Conservation (phyloP, 2,797 vertebrate species). For the Pantherophis alleghaniensis region DNA sequence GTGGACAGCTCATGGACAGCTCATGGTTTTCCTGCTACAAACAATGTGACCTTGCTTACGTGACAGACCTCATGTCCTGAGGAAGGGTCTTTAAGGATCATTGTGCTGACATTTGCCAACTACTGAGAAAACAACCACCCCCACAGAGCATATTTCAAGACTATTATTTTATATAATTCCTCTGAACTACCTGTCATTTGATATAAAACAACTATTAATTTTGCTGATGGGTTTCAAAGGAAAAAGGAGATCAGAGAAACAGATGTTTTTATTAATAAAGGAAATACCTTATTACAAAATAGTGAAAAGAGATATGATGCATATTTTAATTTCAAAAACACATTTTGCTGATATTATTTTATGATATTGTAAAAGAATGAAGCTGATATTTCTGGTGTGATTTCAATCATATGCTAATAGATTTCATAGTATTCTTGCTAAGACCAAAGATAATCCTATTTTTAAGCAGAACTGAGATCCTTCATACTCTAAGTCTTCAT, state of each 20-base stretch:
- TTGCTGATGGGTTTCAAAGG: background rate
- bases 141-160: background rate
- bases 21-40: too few relatives aligned
- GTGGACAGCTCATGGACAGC: too few relatives aligned
- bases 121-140: too few relatives aligned
- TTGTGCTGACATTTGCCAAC: too few relatives aligned
- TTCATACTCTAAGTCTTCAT: background rate
- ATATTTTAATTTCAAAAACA: constrained; percentile 34
- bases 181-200: background rate
- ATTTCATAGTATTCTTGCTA: constrained; percentile 36
- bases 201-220: background rate
- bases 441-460: background rate
- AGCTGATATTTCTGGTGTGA: background rate
- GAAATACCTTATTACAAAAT: background rate
- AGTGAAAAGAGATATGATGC: constrained; percentile 16
- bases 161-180: constrained; percentile 12
- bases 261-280: constrained; percentile 6
- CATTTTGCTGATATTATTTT: constrained; percentile 32
- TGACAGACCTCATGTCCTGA: too few relatives aligned
- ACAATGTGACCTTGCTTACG: too few relatives aligned
- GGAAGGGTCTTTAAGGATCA: too few relatives aligned
- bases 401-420: constrained; percentile 16
- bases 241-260: background rate
- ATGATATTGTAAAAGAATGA: constrained; percentile 25
- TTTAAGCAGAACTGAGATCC: constrained; percentile 6